Base-by-base conservation (phyloP, 1,140 invertebrate species). In the Akabosia matsudoensis region DNA sequence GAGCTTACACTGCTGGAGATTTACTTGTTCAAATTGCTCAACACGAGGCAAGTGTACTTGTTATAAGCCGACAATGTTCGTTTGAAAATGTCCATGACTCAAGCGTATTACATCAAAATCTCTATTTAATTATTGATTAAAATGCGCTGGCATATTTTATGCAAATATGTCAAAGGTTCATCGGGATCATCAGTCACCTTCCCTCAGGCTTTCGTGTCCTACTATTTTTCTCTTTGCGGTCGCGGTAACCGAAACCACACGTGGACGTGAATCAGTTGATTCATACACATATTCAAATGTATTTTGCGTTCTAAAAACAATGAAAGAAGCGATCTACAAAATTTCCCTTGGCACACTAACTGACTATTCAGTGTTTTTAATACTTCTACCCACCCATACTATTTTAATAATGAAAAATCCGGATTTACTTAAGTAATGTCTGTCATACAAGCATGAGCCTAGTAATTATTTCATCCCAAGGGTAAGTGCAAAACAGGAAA, bases 401-500 rank as follows among this genome's bases (percentile, higher is more conserved):
- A 45, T 45, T 45, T 56, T 16, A 67, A 67, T 30, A 67, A 2
- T 30, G 31, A n/a, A 67, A 67, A 67, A 67, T 31, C 61, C 13
- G 54, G 54, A 13, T 61, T 22, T 4, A 22, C 4, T 61, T 61
- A 61, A 61, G 24, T 24, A n/a, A n/a, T 24, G 24, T 30, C 2
- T 30, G n/a, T 67, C 22, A 31, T 28, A 10, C 31, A 67, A 67
- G n/a, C 4, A 16, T 30, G 30, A 67, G 31, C 2, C 26, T 30
- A 67, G 22, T 31, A 67, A 67, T 67, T 31, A 67, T 31, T 30
- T 67, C n/a, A n/a, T 67, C 31, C 13, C 61, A 67, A 67, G 61
- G 61, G 61, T 30, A 67, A 67, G 61, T 67, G 61, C 61, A 67
- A 67, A 67, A 67, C 61, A 67, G 61, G 61, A 67, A 67, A 67